Evolutionary conservation across 2,113 vertebrate species (phyloP).

Genomic region (Phylloscopus whistleri): DNA sequence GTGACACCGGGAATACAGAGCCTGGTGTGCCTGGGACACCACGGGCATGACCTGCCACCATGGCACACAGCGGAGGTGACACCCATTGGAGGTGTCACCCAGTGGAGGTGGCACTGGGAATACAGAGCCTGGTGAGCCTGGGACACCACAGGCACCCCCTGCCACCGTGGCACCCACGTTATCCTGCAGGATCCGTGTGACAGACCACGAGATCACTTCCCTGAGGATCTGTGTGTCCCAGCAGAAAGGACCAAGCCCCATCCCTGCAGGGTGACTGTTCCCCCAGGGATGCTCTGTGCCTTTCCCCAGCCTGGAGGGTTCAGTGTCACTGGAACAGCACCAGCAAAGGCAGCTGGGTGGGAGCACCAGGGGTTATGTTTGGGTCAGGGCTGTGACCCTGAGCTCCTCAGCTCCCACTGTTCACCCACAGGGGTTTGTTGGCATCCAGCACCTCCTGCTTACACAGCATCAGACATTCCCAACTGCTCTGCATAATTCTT

Average conservation of each 20-base stretch:
- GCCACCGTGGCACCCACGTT: rapidly evolving
- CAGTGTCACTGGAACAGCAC: background rate
- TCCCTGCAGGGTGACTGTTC: background rate
- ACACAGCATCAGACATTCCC: background rate
- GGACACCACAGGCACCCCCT: background rate
- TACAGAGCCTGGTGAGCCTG: background rate
- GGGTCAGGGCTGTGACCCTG: background rate
- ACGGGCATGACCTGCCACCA: rapidly evolving
- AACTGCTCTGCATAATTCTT: background rate
- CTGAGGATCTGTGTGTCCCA: rapidly evolving
- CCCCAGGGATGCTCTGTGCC: background rate
- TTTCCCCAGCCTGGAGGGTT: background rate
- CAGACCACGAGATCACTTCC: rapidly evolving
- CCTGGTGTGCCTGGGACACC: background rate
- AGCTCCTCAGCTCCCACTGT: background rate
- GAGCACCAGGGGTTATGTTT: background rate
- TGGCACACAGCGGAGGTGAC: background rate
- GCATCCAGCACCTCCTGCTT: background rate
- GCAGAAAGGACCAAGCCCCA: background rate
- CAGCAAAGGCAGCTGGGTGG: background rate
- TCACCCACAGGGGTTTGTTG: background rate
- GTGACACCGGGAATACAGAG: background rate
- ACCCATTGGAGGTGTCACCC: no score
- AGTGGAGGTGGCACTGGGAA: background rate
- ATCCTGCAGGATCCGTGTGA: background rate